These are phyloP conservation scores for Dryobates pubescens DNA, from an alignment of 2,797 vertebrate genomes.

Conservation along the genomic window DNA sequence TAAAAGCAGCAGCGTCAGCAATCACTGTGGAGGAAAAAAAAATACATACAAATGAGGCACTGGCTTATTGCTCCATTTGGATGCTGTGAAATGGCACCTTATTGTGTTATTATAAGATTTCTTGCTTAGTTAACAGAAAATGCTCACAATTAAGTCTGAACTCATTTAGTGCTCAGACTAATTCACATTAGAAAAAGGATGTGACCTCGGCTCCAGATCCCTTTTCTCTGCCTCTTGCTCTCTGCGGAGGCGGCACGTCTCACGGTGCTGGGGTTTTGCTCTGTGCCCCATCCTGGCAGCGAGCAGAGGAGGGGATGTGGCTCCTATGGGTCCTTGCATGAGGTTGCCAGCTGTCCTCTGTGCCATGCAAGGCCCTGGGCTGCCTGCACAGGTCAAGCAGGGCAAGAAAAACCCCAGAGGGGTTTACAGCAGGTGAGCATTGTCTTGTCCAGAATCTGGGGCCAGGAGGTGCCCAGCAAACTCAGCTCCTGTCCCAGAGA, in stretches of 20 bases:
- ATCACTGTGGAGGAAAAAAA: conserved; percentile 55
- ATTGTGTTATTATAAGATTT: conserved; percentile 71
- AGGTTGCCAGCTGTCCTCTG: not conserved
- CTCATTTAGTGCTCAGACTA: conserved; percentile 61
- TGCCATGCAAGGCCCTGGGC: accelerated
- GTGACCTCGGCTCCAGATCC: conserved; percentile 12
- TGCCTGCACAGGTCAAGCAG: accelerated
- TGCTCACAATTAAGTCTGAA: conserved; percentile 66
- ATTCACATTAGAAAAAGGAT: conserved; percentile 56
- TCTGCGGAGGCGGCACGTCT: not conserved
- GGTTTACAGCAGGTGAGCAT: not conserved
- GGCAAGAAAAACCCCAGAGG: not conserved
- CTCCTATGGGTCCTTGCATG: accelerated
- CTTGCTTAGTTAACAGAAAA: conserved; percentile 74
- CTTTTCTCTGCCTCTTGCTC: not conserved
- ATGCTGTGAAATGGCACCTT: conserved; percentile 68
- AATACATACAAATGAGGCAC: conserved; percentile 70
- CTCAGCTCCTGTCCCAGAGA: not conserved
- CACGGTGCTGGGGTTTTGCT: accelerated
- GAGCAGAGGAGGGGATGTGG: accelerated
- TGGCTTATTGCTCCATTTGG: conserved; percentile 70
- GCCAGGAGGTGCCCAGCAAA: not conserved
- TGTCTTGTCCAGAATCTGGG: not conserved
- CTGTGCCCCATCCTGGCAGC: not conserved
- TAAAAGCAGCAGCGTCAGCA: conserved; percentile 77